These are phyloP conservation scores for Herpetotheres cachinnans DNA, from an alignment of 2,113 vertebrate species.

Conservation along the genomic window DNA sequence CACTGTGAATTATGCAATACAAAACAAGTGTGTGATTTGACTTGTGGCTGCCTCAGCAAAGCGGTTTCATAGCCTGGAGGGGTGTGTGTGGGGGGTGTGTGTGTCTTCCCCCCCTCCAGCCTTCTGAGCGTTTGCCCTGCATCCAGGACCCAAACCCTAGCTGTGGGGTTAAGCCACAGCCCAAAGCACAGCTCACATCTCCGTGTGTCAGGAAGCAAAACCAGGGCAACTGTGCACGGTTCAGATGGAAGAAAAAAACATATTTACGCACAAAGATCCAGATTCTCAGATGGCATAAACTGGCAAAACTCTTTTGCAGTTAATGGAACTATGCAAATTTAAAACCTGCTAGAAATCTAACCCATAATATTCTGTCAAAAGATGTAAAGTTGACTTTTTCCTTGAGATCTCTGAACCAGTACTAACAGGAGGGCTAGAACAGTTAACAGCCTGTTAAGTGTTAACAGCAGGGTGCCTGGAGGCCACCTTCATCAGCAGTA, in stretches of 20 bases:
- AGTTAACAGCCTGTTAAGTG: background rate
- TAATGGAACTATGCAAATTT: background rate
- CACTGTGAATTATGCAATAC: rapidly evolving
- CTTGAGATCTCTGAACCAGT: background rate
- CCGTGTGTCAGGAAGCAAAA: background rate
- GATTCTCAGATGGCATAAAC: background rate
- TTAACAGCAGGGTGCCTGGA: background rate
- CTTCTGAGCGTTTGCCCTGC: background rate
- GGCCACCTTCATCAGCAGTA: slow-evolving; percentile 4
- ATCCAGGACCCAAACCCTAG: too few species aligned
- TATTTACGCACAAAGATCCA: background rate
- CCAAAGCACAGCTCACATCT: too few species aligned
- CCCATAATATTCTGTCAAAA: background rate
- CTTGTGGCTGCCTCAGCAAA: background rate
- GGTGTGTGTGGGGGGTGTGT: background rate
- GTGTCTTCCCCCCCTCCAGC: background rate
- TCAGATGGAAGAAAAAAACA: background rate
- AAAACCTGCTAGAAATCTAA: background rate
- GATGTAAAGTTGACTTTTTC: background rate
- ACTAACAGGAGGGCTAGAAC: background rate
- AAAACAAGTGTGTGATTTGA: background rate
- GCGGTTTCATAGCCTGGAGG: background rate
- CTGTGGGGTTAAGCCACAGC: too few species aligned
- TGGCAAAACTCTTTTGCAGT: background rate
- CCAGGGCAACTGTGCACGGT: background rate